Evolutionary conservation across 2,113 vertebrate species (phyloP).

Genomic region (Bucco capensis): DNA sequence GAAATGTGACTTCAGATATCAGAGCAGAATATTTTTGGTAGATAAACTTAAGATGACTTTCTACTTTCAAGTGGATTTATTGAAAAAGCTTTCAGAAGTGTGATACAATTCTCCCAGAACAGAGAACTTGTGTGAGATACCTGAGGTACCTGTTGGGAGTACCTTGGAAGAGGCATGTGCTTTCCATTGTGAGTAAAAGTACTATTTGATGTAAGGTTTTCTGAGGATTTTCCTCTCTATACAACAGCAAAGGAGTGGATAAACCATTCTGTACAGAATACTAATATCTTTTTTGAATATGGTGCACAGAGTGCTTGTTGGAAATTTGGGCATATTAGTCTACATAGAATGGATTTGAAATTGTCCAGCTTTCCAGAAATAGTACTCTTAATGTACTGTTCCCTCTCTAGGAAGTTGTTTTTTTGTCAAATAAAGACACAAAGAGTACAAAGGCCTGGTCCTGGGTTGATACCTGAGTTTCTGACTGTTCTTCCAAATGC

Average conservation of each 20-base stretch:
- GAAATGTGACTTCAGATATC: constrained; percentile 42
- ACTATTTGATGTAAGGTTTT: constrained; percentile 49
- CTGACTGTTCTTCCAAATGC: not conserved
- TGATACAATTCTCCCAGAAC: constrained; percentile 54
- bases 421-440: not conserved
- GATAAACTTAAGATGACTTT: not conserved
- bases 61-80: constrained; percentile 32
- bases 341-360: not conserved
- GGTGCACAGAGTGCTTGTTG: not conserved
- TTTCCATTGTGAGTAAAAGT: constrained; percentile 21
- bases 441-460: not conserved
- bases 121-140: constrained; percentile 11
- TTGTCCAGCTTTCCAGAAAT: not conserved
- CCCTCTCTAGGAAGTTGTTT: not conserved
- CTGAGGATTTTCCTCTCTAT: constrained; percentile 24
- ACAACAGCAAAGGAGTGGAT: not conserved
- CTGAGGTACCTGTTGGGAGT: constrained; percentile 33
- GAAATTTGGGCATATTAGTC: not conserved
- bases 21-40: constrained; percentile 14
- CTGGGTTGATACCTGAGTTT: not conserved
- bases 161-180: constrained; percentile 58
- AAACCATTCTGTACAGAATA: not conserved
- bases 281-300: constrained; percentile 8
- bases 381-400: not conserved
- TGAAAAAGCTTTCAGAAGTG: constrained; percentile 41